A percentile compares a stretch with the other conserved stretches of the same genome.
Conservation (phyloP, 1,140 invertebrate genomes). For the Cydia splendana region DNA sequence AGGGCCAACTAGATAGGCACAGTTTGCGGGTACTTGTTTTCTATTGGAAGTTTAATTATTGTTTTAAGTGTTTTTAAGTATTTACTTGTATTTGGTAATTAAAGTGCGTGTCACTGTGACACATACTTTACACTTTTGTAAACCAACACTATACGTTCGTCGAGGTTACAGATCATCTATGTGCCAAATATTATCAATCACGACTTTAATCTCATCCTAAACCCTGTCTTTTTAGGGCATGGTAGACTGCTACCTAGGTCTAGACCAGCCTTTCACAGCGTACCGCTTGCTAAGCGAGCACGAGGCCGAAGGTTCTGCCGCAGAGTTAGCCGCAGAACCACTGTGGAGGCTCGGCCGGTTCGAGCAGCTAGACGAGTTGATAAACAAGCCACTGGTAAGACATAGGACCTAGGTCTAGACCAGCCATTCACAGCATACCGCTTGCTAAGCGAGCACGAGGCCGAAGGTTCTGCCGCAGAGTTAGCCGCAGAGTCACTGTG, state of each 20-base stretch:
- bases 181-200: too few relatives aligned
- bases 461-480: constrained; percentile 79
- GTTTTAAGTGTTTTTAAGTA: too few relatives aligned
- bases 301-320: constrained; percentile 75
- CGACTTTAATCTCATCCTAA: too few relatives aligned
- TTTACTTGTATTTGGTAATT: too few relatives aligned
- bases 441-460: constrained; percentile 82
- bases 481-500: constrained; percentile 93
- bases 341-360: constrained; percentile 93
- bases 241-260: constrained; percentile 87
- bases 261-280: constrained; percentile 89
- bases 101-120: too few relatives aligned
- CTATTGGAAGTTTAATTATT: too few relatives aligned
- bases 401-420: constrained; percentile 81
- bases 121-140: too few relatives aligned
- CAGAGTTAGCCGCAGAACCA: constrained; percentile 89
- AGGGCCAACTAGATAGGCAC: constrained; percentile 78
- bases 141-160: too few relatives aligned
- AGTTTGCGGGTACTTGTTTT: constrained; percentile 81
- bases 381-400: constrained; percentile 77
- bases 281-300: constrained; percentile 82
- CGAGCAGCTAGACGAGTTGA: constrained; percentile 85
- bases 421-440: constrained; percentile 86
- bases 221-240: constrained; percentile 84
- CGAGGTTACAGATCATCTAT: too few relatives aligned